These are phyloP conservation scores for Mobula hypostoma DNA, from an alignment of 2,113 vertebrate species.

Conservation along the genomic window DNA sequence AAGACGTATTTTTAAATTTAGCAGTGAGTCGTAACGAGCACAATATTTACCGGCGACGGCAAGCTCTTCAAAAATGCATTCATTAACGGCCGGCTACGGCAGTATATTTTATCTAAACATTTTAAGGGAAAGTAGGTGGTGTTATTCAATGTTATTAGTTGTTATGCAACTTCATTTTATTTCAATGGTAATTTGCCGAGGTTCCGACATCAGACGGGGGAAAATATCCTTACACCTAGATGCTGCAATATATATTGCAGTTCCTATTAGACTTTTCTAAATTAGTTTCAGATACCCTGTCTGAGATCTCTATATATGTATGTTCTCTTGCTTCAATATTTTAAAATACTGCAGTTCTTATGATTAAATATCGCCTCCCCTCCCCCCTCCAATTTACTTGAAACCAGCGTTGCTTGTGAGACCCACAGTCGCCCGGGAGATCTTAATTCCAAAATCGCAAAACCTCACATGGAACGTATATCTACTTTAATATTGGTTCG, in stretches of 20 bases:
- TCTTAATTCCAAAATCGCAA: neutral
- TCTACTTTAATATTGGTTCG: neutral
- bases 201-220: neutral
- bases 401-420: too few relatives aligned
- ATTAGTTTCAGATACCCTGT: neutral
- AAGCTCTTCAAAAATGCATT: neutral
- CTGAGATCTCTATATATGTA: neutral
- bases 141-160: neutral
- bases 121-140: neutral
- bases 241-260: neutral
- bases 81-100: neutral
- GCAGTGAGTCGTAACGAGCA: neutral
- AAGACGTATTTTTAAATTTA: neutral
- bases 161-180: too few relatives aligned
- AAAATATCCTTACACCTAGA: neutral
- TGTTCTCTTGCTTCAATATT: neutral
- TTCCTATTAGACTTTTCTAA: neutral
- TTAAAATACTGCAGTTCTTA: neutral
- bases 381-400: neutral
- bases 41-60: neutral
- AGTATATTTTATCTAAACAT: neutral
- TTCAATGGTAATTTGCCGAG: neutral
- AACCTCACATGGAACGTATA: neutral
- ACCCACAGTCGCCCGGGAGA: neutral
- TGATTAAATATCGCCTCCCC: neutral